Percentiles rank a stretch among this genome's conserved stretches.
Evolutionary conservation across 2,888 invertebrate genomes (phyloP).

Genomic region (Polietes domitor): DNA sequence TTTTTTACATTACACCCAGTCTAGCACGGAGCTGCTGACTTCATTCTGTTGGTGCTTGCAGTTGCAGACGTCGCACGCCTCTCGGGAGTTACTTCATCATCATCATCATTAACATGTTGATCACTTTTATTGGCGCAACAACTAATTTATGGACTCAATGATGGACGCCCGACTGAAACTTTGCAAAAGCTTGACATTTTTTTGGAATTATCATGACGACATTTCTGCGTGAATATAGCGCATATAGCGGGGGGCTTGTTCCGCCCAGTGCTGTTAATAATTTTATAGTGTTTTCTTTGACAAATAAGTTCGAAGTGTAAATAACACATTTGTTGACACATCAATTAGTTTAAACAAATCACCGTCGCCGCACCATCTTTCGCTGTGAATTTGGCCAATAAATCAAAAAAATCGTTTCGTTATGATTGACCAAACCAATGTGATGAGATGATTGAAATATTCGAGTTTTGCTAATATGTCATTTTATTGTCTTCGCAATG

Average conservation of each 20-base stretch:
- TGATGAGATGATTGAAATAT: no score
- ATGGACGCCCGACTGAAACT: background rate
- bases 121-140: slow-evolving; percentile 11
- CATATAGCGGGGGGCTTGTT: background rate
- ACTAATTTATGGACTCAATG: slow-evolving; percentile 11
- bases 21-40: background rate
- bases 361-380: no score
- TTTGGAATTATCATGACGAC: background rate
- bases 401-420: no score
- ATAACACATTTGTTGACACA: slow-evolving; percentile 35
- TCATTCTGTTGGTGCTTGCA: background rate
- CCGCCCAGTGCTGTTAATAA: background rate
- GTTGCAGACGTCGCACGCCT: background rate
- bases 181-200: slow-evolving; percentile 12
- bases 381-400: no score
- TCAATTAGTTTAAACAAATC: background rate
- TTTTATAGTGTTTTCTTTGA: background rate
- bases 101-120: background rate
- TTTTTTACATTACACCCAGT: background rate
- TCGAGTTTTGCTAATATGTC: no score
- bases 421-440: no score
- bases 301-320: no score
- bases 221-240: background rate
- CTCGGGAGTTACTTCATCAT: background rate
- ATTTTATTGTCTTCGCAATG: no score